These are phyloP conservation scores for Stigmatopora nigra DNA, from an alignment of 2,113 vertebrate genomes.

Conservation along the genomic window DNA sequence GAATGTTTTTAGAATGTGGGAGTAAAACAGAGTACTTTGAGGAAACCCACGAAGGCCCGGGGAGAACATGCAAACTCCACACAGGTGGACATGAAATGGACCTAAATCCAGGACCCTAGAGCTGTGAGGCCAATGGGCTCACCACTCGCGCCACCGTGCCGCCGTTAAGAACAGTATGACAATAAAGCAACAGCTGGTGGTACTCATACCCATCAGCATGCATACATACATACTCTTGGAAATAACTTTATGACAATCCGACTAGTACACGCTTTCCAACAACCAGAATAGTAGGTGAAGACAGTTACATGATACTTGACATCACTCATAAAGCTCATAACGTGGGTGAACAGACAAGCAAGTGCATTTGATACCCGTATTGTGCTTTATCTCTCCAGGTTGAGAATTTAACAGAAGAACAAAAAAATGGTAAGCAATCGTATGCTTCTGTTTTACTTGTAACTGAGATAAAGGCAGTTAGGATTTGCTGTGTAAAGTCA, in stretches of 20 bases:
- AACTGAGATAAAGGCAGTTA: no score
- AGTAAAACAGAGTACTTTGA: no score
- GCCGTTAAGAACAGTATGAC: conserved; percentile 8
- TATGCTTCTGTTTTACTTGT: no score
- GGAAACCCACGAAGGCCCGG: no score
- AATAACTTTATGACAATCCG: not conserved
- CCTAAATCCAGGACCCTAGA: no score
- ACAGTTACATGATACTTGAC: not conserved
- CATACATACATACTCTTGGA: not conserved
- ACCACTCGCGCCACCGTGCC: no score
- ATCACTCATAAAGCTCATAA: not conserved
- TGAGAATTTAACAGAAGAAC: conserved; percentile 75
- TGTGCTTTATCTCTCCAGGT: conserved; percentile 54
- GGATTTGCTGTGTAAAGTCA: not conserved
- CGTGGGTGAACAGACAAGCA: not conserved
- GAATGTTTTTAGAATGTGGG: no score
- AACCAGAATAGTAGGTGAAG: conserved; percentile 42
- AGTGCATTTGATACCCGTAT: not conserved
- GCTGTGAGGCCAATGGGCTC: no score
- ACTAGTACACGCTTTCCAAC: conserved; percentile 1
- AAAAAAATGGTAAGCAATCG: conserved; percentile 72
- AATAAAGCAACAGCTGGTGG: conserved; percentile 52
- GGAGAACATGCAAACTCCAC: no score
- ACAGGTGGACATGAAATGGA: no score
- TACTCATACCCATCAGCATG: conserved; percentile 29